Conservation (phyloP, 2,888 invertebrate genomes). For the Melanostoma scalare region DNA sequence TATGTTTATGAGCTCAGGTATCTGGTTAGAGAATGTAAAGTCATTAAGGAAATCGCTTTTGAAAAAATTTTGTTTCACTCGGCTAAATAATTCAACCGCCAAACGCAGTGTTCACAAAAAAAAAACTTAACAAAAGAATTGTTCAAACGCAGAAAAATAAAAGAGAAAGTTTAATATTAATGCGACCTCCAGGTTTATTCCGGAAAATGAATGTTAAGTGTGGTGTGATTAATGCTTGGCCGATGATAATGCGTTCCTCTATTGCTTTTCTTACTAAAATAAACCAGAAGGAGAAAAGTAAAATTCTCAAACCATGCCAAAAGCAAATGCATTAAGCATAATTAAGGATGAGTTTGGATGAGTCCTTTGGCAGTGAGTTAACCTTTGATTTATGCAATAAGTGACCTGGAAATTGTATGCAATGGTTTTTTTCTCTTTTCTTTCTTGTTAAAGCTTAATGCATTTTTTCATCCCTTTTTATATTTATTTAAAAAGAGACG, state of each 20-base stretch:
- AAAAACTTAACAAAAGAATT: slow-evolving; percentile 49
- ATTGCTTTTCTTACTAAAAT: slow-evolving; percentile 5
- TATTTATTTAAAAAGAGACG: too few relatives aligned
- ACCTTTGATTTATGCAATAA: slow-evolving; percentile 65
- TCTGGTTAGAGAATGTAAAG: slow-evolving; percentile 49
- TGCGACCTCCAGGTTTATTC: slow-evolving; percentile 49
- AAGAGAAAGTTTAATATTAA: slow-evolving; percentile 63
- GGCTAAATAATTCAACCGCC: background rate
- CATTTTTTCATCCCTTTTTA: too few relatives aligned
- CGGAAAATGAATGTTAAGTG: slow-evolving; percentile 57
- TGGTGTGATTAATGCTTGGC: slow-evolving; percentile 62
- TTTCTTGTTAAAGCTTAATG: background rate
- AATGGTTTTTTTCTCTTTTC: slow-evolving; percentile 14
- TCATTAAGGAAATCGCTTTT: slow-evolving; percentile 52
- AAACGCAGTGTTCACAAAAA: slow-evolving; percentile 22
- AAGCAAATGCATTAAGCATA: slow-evolving; percentile 65
- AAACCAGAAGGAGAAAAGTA: background rate
- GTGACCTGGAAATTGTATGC: slow-evolving; percentile 51
- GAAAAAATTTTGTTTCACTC: slow-evolving; percentile 2
- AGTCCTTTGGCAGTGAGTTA: slow-evolving; percentile 45
- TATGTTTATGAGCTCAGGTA: slow-evolving; percentile 56
- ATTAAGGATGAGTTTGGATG: slow-evolving; percentile 42
- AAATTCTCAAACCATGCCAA: slow-evolving; percentile 33
- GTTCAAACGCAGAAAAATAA: slow-evolving; percentile 17
- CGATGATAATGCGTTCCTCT: slow-evolving; percentile 53